Percentiles rank a stretch among this genome's conserved stretches.
phyloP scores from a whole-genome alignment of 2,113 vertebrate species.

The Epinephelus lanceolatus region DNA sequence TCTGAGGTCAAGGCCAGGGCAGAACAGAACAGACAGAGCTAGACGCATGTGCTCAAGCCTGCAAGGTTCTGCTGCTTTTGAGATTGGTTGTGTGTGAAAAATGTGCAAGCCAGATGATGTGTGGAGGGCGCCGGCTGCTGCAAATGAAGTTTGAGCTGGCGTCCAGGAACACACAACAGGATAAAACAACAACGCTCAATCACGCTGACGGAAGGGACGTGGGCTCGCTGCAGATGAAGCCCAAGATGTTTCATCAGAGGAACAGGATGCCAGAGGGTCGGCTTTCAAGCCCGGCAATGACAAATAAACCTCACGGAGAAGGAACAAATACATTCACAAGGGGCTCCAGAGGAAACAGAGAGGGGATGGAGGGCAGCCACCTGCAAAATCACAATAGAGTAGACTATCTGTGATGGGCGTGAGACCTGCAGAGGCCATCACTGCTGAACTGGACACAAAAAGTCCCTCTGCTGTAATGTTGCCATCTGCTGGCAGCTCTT shows the following conservation, averaged over 20 bases:
- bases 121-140: slow-evolving; percentile 37
- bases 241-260: slow-evolving; percentile 69
- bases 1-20: slow-evolving; percentile 73
- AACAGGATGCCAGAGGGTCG: slow-evolving; percentile 65
- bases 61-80: slow-evolving; percentile 28
- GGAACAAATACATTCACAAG: slow-evolving; percentile 59
- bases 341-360: slow-evolving; percentile 54
- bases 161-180: slow-evolving; percentile 73
- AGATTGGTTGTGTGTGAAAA: slow-evolving; percentile 58
- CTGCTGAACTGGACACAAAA: slow-evolving; percentile 48
- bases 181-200: slow-evolving; percentile 74
- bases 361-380: slow-evolving; percentile 60
- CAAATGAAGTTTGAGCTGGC: slow-evolving; percentile 55
- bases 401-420: slow-evolving; percentile 31
- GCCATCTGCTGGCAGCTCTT: slow-evolving; percentile 79
- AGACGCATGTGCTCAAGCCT: slow-evolving; percentile 34
- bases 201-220: slow-evolving; percentile 60
- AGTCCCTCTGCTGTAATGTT: slow-evolving; percentile 70
- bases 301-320: slow-evolving; percentile 70
- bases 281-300: slow-evolving; percentile 65
- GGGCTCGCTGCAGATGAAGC: slow-evolving; percentile 53
- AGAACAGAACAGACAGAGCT: slow-evolving; percentile 49
- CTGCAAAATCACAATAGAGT: slow-evolving; percentile 69
- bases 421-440: slow-evolving; percentile 28
- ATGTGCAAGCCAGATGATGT: slow-evolving; percentile 81